Percentiles rank a stretch among this genome's conserved stretches.
Conservation (phyloP, 2,797 vertebrate genomes). For the Enteromius viviparus region DNA sequence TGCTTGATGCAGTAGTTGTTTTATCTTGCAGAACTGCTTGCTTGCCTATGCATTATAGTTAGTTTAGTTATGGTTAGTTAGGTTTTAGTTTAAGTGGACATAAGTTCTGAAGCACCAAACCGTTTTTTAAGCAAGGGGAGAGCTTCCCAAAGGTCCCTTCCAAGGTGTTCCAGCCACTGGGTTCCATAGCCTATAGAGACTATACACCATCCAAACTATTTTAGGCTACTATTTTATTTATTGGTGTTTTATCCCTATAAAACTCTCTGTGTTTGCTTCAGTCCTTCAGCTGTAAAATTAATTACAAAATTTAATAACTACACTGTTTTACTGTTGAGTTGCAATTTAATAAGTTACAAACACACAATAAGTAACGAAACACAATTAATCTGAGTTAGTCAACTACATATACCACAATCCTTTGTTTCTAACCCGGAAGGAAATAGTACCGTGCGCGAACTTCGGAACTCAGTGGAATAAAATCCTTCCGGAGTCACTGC, state of each 20-base stretch:
- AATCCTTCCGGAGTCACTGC: not conserved
- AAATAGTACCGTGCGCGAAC: not conserved
- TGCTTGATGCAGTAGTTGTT: too few species aligned
- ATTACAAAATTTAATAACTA: not conserved
- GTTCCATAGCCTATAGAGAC: not conserved
- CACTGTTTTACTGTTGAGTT: not conserved
- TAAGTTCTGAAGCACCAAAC: not conserved
- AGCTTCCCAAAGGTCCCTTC: not conserved
- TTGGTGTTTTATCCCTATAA: not conserved
- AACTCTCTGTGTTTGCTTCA: not conserved
- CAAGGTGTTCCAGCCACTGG: not conserved
- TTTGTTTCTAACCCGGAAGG: conserved; percentile 20
- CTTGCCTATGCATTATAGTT: too few species aligned
- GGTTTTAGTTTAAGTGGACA: not conserved
- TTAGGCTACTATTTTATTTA: not conserved
- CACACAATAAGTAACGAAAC: not conserved
- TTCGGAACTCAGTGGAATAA: not conserved
- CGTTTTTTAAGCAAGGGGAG: not conserved
- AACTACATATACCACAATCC: conserved; percentile 44
- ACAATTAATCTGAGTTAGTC: not conserved
- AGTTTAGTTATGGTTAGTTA: not conserved
- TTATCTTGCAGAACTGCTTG: too few species aligned
- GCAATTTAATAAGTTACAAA: not conserved
- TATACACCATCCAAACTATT: not conserved
- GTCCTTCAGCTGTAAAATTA: not conserved